A percentile compares a stretch with the other conserved stretches of the same genome.
Conservation (phyloP, 1,140 invertebrate species). For the Dendrolimus punctatus region DNA sequence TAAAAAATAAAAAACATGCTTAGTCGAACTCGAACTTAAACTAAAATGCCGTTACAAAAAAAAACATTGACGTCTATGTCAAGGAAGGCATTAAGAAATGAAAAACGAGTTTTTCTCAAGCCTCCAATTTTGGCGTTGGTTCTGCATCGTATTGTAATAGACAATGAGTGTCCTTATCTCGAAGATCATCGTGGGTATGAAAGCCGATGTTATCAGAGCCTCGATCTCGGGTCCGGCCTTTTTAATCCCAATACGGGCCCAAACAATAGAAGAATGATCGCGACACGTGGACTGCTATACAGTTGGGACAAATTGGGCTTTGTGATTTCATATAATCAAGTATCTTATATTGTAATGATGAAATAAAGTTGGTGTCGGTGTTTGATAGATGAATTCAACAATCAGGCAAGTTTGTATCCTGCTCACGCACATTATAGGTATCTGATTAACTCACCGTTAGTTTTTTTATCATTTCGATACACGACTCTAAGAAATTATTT, state of each 20-base stretch:
- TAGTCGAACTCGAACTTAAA: neutral
- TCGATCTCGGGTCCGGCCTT: constrained; percentile 12
- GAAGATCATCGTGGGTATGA: constrained; percentile 32
- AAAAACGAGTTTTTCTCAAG: constrained; percentile 4
- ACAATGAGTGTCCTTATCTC: constrained; percentile 45
- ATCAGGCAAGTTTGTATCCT: too few relatives aligned
- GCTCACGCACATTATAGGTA: too few relatives aligned
- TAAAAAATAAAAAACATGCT: too few relatives aligned
- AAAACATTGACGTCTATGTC: constrained; percentile 9
- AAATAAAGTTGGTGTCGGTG: neutral
- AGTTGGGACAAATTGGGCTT: constrained; percentile 43
- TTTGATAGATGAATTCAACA: too few relatives aligned
- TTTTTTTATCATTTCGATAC: too few relatives aligned
- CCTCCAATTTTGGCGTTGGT: constrained; percentile 22
- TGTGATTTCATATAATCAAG: constrained; percentile 15
- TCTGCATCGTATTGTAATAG: constrained; percentile 27
- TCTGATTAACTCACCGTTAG: too few relatives aligned
- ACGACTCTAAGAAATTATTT: too few relatives aligned
- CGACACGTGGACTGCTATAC: constrained; percentile 47
- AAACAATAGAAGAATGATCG: constrained; percentile 36
- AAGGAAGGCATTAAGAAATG: neutral
- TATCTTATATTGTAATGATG: constrained; percentile 14
- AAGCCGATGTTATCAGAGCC: constrained; percentile 46
- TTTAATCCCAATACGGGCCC: constrained; percentile 37
- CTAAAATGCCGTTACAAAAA: constrained; percentile 20